phyloP scores from a whole-genome alignment of 2,113 vertebrate species.

The Neofelis nebulosa region DNA sequence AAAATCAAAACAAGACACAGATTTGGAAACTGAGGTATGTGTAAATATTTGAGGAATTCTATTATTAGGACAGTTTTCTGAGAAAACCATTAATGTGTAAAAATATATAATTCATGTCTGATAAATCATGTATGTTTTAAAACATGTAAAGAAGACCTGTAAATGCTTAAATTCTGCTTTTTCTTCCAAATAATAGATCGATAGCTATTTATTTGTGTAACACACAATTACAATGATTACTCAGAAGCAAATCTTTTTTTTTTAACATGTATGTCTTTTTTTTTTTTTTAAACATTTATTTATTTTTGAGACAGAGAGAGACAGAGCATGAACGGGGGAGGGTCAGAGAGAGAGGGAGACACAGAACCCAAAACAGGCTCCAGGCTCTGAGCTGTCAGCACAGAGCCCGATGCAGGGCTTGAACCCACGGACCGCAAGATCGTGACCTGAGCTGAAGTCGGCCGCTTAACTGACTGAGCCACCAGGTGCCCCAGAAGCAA shows the following conservation, averaged over 20 bases:
- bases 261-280: too few relatives aligned
- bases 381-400: too few relatives aligned
- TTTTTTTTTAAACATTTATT: too few relatives aligned
- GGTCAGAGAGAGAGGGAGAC: too few relatives aligned
- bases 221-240: background rate
- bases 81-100: conserved; percentile 10
- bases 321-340: too few relatives aligned
- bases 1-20: background rate
- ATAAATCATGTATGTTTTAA: background rate
- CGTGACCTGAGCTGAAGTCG: too few relatives aligned
- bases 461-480: too few relatives aligned
- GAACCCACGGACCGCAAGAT: too few relatives aligned
- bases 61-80: background rate
- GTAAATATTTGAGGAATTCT: background rate
- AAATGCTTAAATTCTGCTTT: background rate
- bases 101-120: background rate
- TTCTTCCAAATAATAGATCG: background rate
- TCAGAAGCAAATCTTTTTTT: background rate
- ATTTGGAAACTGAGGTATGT: background rate
- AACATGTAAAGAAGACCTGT: background rate
- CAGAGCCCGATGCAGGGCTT: too few relatives aligned
- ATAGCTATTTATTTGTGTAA: background rate
- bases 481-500: too few relatives aligned
- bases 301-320: too few relatives aligned
- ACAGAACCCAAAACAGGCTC: too few relatives aligned